These are phyloP conservation scores for Macrotus californicus DNA, from an alignment of 2,113 vertebrate species.

Conservation along the genomic window DNA sequence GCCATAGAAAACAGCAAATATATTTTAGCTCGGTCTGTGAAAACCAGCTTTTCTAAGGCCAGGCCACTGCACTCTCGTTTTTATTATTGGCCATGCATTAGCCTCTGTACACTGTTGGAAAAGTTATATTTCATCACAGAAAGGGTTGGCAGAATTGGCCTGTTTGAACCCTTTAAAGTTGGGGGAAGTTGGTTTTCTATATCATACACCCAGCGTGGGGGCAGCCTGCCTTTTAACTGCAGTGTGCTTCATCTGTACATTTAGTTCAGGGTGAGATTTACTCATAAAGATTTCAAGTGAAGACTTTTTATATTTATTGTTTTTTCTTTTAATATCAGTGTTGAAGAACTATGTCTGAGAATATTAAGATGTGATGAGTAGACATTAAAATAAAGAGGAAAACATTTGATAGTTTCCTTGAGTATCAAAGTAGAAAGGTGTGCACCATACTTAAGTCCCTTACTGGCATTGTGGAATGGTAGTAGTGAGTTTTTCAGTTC, in stretches of 20 bases:
- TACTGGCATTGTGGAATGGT: not conserved
- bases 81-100: not conserved
- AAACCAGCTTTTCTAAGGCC: not conserved
- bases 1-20: conserved; percentile 48
- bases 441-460: not conserved
- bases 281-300: conserved; percentile 31
- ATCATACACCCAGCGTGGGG: not conserved
- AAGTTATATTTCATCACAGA: conserved; percentile 43
- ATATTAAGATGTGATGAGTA: not conserved
- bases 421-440: not conserved
- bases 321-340: not conserved
- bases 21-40: conserved; percentile 16
- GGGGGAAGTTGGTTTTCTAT: conserved; percentile 14
- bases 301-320: not conserved
- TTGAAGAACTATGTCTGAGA: conserved; percentile 10
- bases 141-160: not conserved
- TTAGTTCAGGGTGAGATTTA: conserved; percentile 30
- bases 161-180: conserved; percentile 23
- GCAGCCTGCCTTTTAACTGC: conserved; percentile 20
- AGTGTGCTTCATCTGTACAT: conserved; percentile 1
- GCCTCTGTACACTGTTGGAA: conserved; percentile 19
- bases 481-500: not conserved
- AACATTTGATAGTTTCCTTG: not conserved
- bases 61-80: not conserved
- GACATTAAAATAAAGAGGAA: conserved; percentile 25